These are phyloP conservation scores for Smutsia gigantea DNA, from an alignment of 2,797 vertebrate genomes.

Conservation along the genomic window DNA sequence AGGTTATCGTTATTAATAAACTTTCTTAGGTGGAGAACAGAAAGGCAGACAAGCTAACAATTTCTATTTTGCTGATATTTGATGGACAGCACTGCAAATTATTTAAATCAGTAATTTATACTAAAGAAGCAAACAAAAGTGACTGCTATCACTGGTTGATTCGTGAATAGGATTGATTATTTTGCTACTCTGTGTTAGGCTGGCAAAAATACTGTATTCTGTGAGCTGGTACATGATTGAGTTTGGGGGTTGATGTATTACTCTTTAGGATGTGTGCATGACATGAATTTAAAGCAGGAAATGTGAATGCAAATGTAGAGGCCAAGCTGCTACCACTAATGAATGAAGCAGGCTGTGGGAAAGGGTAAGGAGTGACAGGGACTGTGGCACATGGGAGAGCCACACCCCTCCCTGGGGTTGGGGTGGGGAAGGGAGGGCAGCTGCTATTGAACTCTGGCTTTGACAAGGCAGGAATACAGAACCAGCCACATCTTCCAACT, in stretches of 20 bases:
- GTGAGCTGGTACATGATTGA: background rate
- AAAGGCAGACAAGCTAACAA: background rate
- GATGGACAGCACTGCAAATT: background rate
- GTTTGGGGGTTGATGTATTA: background rate
- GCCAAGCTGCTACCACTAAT: background rate
- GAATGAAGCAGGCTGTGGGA: background rate
- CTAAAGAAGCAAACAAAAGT: background rate
- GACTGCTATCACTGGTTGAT: background rate
- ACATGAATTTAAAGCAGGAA: background rate
- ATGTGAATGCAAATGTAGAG: background rate
- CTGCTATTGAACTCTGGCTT: background rate
- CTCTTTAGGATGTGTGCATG: background rate
- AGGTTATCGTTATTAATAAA: background rate
- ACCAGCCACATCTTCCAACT: background rate
- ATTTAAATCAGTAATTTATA: constrained; percentile 4
- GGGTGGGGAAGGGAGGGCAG: no score
- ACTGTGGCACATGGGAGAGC: background rate
- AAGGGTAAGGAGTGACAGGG: background rate
- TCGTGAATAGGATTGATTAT: background rate
- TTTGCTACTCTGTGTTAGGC: background rate
- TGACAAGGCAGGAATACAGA: background rate
- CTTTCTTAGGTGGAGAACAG: background rate
- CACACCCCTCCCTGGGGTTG: background rate
- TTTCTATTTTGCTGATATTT: background rate
- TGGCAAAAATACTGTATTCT: background rate